phyloP scores from a whole-genome alignment of 2,888 invertebrate species.

The Acleris cristana region DNA sequence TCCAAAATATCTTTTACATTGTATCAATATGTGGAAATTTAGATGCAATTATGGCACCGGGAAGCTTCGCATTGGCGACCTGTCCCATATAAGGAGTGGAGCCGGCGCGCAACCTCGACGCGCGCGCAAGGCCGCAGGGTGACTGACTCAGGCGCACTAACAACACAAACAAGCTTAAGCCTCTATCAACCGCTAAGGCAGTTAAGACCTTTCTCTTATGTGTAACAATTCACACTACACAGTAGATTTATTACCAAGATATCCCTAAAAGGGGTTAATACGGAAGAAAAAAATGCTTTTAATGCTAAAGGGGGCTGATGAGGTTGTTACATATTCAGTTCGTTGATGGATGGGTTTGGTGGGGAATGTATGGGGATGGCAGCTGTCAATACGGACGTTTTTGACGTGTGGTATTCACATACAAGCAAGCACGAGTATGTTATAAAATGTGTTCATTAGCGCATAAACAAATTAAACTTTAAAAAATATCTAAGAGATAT shows the following conservation, averaged over 20 bases:
- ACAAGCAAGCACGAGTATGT: neutral
- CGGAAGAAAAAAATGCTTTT: slow-evolving; percentile 33
- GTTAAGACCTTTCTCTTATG: slow-evolving; percentile 10
- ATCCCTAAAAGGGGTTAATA: slow-evolving; percentile 24
- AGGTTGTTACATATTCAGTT: slow-evolving; percentile 27
- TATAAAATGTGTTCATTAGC: no score
- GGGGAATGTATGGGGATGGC: neutral
- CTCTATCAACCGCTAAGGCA: neutral
- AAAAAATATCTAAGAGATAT: no score
- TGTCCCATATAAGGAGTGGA: slow-evolving; percentile 33
- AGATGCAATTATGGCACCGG: slow-evolving; percentile 30
- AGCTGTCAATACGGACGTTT: no score
- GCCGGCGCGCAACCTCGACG: slow-evolving; percentile 31
- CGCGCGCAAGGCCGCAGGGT: slow-evolving; percentile 35
- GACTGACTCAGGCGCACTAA: slow-evolving; percentile 33
- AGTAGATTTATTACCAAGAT: slow-evolving; percentile 32
- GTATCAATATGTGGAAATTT: slow-evolving; percentile 9
- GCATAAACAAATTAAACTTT: no score
- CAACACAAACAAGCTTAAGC: slow-evolving; percentile 1
- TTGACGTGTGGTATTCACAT: neutral
- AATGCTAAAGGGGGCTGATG: slow-evolving; percentile 21
- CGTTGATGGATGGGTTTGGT: neutral
- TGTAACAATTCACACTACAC: slow-evolving; percentile 17
- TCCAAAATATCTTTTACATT: no score
- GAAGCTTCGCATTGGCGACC: slow-evolving; percentile 19